A percentile compares a stretch with the other conserved stretches of the same genome.
Conservation (phyloP, 1,140 invertebrate genomes). For the Trichonephila clavipes region DNA sequence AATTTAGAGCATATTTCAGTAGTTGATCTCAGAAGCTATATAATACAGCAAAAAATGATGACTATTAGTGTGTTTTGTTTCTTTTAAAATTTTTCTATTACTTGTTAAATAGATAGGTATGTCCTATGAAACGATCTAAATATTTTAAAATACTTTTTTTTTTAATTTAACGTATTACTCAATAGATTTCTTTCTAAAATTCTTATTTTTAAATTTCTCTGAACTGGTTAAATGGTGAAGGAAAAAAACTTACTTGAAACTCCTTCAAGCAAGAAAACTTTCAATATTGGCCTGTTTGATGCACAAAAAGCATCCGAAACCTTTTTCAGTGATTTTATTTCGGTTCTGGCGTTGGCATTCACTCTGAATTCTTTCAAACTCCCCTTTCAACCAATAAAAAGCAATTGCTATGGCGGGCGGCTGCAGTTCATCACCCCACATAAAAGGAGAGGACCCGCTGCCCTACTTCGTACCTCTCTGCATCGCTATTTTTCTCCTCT, state of each 20-base stretch:
- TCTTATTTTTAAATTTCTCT: no score
- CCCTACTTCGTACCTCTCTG: slow-evolving; percentile 21
- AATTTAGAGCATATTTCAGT: no score
- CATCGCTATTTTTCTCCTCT: neutral
- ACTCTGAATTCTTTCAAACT: slow-evolving; percentile 6
- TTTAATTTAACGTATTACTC: no score
- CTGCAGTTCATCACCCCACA: neutral
- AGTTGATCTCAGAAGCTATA: no score
- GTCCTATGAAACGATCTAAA: no score
- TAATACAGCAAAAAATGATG: no score
- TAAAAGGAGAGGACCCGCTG: slow-evolving; percentile 3
- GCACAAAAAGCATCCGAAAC: neutral
- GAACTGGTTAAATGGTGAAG: neutral
- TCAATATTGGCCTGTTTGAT: slow-evolving; percentile 1
- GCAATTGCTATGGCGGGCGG: slow-evolving; percentile 3
- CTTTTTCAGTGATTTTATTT: slow-evolving; percentile 3
- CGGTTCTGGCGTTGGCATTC: neutral
- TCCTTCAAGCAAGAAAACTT: neutral
- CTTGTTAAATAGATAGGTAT: no score
- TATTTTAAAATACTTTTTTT: no score
- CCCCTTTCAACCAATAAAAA: slow-evolving; percentile 37
- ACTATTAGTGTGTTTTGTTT: no score
- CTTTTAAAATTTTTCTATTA: no score
- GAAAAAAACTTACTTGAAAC: neutral
- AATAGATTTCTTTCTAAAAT: no score